Evolutionary conservation across 2,797 vertebrate species (phyloP).

Genomic region (Rhinogobio ventralis): DNA sequence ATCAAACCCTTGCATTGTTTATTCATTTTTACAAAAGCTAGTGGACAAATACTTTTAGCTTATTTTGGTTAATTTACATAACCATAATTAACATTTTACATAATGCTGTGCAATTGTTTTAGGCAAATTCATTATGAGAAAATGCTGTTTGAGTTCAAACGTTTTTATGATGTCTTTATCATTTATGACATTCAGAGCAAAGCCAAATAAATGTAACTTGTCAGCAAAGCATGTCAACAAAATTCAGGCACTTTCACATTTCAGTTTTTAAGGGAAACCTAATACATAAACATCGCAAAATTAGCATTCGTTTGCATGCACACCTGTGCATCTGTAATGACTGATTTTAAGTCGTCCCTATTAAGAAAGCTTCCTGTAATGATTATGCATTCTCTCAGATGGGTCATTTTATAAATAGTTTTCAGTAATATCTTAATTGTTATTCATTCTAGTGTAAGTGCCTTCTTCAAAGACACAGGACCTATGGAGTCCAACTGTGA

Average conservation of each 20-base stretch:
- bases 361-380: constrained; percentile 19
- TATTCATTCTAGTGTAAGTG: constrained; percentile 16
- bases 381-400: constrained; percentile 21
- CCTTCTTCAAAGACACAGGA: constrained; percentile 12
- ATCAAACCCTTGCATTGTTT: background rate
- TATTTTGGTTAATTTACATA: background rate
- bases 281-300: background rate
- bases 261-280: background rate
- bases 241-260: background rate
- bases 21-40: background rate
- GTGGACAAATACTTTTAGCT: background rate
- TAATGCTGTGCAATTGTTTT: background rate
- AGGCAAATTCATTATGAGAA: background rate
- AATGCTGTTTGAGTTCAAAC: background rate
- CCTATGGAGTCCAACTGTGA: background rate
- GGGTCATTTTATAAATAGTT: constrained; percentile 2
- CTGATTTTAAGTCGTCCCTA: background rate
- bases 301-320: background rate
- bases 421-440: constrained; percentile 4
- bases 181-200: background rate
- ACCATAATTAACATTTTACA: background rate
- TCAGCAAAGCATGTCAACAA: background rate
- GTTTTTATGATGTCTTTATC: background rate
- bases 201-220: background rate
- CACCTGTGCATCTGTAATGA: background rate